Evolutionary conservation across 1,140 invertebrate genomes (phyloP).

Genomic region (Helicoverpa armigera): DNA sequence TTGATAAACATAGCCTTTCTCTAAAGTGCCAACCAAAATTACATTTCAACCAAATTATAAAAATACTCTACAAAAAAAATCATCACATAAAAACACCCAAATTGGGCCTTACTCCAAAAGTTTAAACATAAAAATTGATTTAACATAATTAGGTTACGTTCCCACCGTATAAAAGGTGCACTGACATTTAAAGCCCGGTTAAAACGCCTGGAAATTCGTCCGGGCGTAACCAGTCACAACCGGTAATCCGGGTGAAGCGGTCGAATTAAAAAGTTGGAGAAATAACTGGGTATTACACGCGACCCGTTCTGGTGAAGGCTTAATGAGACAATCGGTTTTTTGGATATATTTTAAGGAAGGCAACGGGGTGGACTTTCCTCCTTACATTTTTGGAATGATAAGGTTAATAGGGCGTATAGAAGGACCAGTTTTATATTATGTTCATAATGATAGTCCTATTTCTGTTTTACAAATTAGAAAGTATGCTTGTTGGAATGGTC

Average conservation of each 20-base stretch:
- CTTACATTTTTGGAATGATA: background rate
- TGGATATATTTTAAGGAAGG: conserved; percentile 33
- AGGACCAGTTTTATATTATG: background rate
- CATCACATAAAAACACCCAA: conserved; percentile 4
- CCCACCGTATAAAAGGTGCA: conserved; percentile 31
- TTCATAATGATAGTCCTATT: too few relatives aligned
- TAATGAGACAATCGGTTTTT: conserved; percentile 45
- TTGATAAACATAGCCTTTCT: background rate
- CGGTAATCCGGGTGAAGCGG: conserved; percentile 47
- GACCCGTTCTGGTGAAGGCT: conserved; percentile 32
- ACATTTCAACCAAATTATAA: background rate
- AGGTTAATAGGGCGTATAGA: background rate
- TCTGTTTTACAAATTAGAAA: too few relatives aligned
- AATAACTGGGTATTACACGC: conserved; percentile 43
- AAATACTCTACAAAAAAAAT: background rate
- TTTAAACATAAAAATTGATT: conserved; percentile 40
- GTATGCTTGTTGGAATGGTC: too few relatives aligned
- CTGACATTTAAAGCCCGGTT: conserved; percentile 45
- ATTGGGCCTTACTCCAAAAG: background rate
- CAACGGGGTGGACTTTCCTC: background rate
- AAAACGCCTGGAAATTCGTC: conserved; percentile 42
- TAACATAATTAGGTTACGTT: conserved; percentile 32
- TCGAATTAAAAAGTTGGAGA: conserved; percentile 48
- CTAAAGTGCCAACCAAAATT: background rate
- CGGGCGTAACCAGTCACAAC: conserved; percentile 44